phyloP scores from a whole-genome alignment of 2,888 invertebrate species.

The Pachydiplax longipennis region DNA sequence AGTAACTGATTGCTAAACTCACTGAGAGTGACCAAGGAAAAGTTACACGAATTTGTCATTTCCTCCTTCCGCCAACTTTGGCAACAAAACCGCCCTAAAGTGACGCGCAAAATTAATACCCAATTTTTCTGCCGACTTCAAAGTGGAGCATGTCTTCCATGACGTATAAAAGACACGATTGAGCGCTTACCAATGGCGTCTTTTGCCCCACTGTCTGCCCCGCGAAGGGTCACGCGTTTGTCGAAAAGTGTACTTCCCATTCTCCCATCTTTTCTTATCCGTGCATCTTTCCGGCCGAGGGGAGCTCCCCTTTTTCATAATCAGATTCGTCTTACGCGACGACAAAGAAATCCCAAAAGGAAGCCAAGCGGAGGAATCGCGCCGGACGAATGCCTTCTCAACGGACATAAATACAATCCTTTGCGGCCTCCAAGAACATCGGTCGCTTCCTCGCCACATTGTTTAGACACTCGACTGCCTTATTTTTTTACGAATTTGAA shows the following conservation, averaged over 20 bases:
- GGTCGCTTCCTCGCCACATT: too few relatives aligned
- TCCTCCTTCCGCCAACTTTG: too few relatives aligned
- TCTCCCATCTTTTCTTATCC: background rate
- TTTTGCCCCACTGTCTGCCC: background rate
- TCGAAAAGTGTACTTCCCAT: slow-evolving; percentile 13
- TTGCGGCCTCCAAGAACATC: background rate
- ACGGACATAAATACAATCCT: background rate
- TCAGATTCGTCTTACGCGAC: slow-evolving; percentile 5
- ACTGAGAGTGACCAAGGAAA: too few relatives aligned
- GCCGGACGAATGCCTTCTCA: background rate
- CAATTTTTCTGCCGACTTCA: background rate
- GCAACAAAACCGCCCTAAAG: too few relatives aligned
- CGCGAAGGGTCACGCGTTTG: slow-evolving; percentile 21
- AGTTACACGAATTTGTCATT: too few relatives aligned
- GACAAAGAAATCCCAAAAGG: slow-evolving; percentile 5
- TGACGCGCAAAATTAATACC: too few relatives aligned
- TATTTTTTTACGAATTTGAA: too few relatives aligned
- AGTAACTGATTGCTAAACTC: too few relatives aligned
- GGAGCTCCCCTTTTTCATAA: slow-evolving; percentile 14
- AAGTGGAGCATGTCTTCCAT: background rate
- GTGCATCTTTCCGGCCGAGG: slow-evolving; percentile 19
- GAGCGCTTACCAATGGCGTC: slow-evolving; percentile 8
- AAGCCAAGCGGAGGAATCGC: background rate
- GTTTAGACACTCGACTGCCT: too few relatives aligned
- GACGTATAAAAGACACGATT: background rate